Evolutionary conservation across 92 coral and sea anemone genomes (phyloP).

Genomic region (Porites cylindrica): DNA sequence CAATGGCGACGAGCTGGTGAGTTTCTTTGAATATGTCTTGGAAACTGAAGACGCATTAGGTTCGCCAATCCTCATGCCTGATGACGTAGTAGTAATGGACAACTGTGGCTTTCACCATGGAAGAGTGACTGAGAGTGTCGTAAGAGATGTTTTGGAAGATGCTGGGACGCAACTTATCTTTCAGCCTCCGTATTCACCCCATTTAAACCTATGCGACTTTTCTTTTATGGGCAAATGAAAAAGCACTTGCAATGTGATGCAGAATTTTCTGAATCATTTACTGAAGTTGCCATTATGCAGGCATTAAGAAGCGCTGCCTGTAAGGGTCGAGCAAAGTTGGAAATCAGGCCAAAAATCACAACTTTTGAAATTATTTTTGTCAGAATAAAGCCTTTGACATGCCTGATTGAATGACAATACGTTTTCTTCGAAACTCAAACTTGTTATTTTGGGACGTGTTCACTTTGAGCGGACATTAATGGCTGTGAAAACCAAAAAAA

Average conservation of each 20-base stretch:
- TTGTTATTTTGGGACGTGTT: not conserved
- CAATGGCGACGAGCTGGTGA: not conserved
- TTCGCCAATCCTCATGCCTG: not conserved
- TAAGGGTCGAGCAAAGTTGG: too few relatives aligned
- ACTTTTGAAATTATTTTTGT: too few relatives aligned
- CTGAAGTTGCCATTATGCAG: not conserved
- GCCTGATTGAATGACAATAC: too few relatives aligned
- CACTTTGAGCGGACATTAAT: conserved; percentile 14
- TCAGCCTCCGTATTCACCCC: conserved; percentile 1
- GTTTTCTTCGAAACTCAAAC: too few relatives aligned
- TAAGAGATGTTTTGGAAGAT: conserved; percentile 1
- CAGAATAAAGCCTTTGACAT: too few relatives aligned
- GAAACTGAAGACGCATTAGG: not conserved
- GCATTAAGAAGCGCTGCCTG: not conserved
- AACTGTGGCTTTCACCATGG: conserved; percentile 13
- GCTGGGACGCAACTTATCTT: not conserved
- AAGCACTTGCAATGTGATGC: not conserved
- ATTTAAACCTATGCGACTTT: conserved; percentile 3
- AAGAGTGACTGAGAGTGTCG: conserved; percentile 15
- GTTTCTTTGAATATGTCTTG: not conserved
- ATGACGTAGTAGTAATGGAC: not conserved
- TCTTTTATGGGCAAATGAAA: conserved; percentile 19
- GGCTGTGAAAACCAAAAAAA: conserved; percentile 13
- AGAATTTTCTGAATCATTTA: not conserved
- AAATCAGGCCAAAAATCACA: too few relatives aligned